Evolutionary conservation across 2,888 invertebrate species (phyloP).

Genomic region (Heteromurus nitidus): DNA sequence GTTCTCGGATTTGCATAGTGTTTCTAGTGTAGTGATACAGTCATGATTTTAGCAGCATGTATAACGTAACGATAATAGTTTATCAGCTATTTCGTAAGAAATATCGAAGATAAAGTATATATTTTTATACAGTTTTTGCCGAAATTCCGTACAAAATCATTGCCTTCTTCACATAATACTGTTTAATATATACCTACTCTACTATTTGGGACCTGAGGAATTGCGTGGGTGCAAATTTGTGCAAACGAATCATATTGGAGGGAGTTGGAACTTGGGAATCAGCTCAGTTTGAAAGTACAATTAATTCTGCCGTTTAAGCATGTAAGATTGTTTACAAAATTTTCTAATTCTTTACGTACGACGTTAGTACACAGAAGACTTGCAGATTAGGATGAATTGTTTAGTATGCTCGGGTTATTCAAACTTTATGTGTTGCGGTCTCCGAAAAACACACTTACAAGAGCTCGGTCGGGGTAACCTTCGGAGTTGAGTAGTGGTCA

Average conservation of each 20-base stretch:
- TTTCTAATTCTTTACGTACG: background rate
- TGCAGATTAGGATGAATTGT: background rate
- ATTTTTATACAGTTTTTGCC: background rate
- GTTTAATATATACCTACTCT: background rate
- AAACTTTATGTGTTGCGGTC: too few species aligned
- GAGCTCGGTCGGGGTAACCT: background rate
- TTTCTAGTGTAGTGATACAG: background rate
- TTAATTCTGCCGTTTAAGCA: background rate
- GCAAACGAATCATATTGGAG: background rate
- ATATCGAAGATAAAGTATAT: background rate
- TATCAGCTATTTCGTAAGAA: background rate
- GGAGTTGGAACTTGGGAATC: background rate
- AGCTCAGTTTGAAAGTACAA: background rate
- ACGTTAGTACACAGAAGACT: background rate
- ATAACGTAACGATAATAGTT: background rate
- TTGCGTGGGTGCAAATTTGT: too few species aligned
- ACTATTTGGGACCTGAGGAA: conserved; percentile 41
- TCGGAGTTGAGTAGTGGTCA: background rate
- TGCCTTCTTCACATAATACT: background rate
- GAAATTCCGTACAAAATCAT: background rate
- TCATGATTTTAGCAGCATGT: conserved; percentile 15
- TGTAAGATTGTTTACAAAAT: background rate
- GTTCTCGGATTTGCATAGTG: conserved; percentile 18
- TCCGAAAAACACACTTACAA: too few species aligned
- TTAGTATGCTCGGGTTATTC: background rate